Conservation (phyloP, 1,140 invertebrate genomes). For the Daktulosphaira vitifoliae region DNA sequence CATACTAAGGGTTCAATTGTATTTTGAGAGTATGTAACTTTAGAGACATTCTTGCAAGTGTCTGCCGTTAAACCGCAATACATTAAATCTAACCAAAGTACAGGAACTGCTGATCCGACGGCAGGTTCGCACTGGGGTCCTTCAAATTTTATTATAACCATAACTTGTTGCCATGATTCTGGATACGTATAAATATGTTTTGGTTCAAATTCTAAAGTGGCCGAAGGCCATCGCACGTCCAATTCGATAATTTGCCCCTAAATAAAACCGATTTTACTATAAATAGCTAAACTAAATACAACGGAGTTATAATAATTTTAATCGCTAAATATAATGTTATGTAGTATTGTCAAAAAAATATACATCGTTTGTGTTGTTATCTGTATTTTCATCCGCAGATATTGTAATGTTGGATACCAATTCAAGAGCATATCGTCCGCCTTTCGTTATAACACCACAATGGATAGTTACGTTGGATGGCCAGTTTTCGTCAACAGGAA, state of each 20-base stretch:
- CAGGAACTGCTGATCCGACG: constrained; percentile 52
- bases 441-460: constrained; percentile 59
- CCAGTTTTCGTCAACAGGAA: neutral
- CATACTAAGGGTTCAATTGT: constrained; percentile 15
- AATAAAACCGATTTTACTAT: no score
- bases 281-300: no score
- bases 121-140: constrained; percentile 46
- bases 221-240: constrained; percentile 69
- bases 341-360: neutral
- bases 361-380: neutral
- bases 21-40: neutral
- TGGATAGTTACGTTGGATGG: constrained; percentile 48
- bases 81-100: constrained; percentile 62
- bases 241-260: constrained; percentile 40
- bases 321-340: neutral
- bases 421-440: constrained; percentile 47
- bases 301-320: no score
- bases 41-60: constrained; percentile 44
- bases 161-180: constrained; percentile 44
- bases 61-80: constrained; percentile 60
- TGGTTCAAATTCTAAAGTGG: constrained; percentile 58
- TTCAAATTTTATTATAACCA: constrained; percentile 59
- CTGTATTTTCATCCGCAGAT: neutral
- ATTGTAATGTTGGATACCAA: constrained; percentile 10
- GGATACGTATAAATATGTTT: constrained; percentile 69